Base-by-base conservation (phyloP, 2,888 invertebrate genomes). In the Agelastica alni region DNA sequence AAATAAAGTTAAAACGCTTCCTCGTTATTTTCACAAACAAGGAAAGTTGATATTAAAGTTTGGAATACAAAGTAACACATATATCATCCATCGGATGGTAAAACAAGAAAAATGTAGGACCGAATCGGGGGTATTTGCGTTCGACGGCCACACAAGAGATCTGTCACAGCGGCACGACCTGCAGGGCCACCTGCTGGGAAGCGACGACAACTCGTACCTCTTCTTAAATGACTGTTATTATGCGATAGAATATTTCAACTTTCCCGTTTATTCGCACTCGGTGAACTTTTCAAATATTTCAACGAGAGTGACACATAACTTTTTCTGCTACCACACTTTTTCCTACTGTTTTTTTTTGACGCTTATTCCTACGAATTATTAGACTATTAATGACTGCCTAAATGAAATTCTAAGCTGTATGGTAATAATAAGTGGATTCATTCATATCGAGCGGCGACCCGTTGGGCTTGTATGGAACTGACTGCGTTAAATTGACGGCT, bases 171-270 rank as follows among this genome's bases (percentile, higher is more conserved):
- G 61, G 68, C 70, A 70, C 67, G 71, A 63, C 61, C 63, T 60
- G 54, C 62, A 55, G 59, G 67, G 60, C 66, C 70, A 71, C 70
- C 70, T 70, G 71, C 70, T 70, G 70, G 69, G 71, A 70, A 70
- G 68, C 68, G 70, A 70, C 63, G 70, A 70, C 70, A 70, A n/a
- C 68, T 69, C 66, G 65, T 63, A 63, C 58, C 39, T 36, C 53
- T 56, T 45, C 52, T 32, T 47, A 26, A 47, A 64, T 65, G 63
- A 65, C 60, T 65, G 64, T 64, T 65, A 20, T n/a, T 12, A 48
- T 16, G 28, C 4, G 37, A 39, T 14, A 36, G n/a, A n/a, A n/a
- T n/a, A n/a, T n/a, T n/a, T n/a, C n/a, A n/a, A n/a, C n/a, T n/a
- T n/a, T n/a, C n/a, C n/a, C n/a, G n/a, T n/a, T n/a, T n/a, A n/a